Base-by-base conservation (phyloP, 2,888 invertebrate genomes). In the Lasioglossum figueresi region DNA sequence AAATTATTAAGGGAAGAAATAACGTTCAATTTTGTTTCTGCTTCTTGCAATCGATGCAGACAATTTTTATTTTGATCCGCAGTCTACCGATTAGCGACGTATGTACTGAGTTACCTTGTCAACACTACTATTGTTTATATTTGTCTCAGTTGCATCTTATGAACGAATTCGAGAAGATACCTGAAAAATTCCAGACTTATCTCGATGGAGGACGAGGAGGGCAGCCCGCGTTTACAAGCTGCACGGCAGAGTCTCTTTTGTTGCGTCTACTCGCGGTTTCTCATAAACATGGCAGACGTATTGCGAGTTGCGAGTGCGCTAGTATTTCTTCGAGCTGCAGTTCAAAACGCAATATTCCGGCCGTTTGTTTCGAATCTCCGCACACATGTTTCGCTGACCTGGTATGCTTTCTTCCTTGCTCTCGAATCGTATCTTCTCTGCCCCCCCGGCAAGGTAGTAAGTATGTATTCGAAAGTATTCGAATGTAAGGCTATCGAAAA, bases 271-370 rank as follows among this genome's bases (percentile, higher is more conserved):
- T 23, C 27, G 27, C 43, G 23, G 23, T 31, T 31, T 63, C 40
- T 72, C 45, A 72, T 72, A 72, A 72, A 45, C 45, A 45, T 31
- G 27, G 45, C 72, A 10, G 10, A 37, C 34, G 34, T 68, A 37
- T 10, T 45, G 19, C 45, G 19, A 72, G 27, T 31, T 45, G 10
- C 45, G 31, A 48, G 72, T 10, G 27, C 31, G 27, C 43, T 10
- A 27, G 75, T 40, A 43, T 75, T 75, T 75, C 34, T 75, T 59
- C 75, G 59, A 43, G 43, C 16, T 5, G 63, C 59, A 27, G 43
- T 59, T 76, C 40, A 43, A 45, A 76, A 76, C 59, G 59, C 75
- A 63, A 76, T 76, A 76, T 63, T 43, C 63, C 1, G 12, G 31
- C 19, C 3, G 59, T 12, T 31, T 59, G 19, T 59, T 75, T 40